Evolutionary conservation across 2,888 invertebrate genomes (phyloP).

Genomic region (Lathronympha strigana): DNA sequence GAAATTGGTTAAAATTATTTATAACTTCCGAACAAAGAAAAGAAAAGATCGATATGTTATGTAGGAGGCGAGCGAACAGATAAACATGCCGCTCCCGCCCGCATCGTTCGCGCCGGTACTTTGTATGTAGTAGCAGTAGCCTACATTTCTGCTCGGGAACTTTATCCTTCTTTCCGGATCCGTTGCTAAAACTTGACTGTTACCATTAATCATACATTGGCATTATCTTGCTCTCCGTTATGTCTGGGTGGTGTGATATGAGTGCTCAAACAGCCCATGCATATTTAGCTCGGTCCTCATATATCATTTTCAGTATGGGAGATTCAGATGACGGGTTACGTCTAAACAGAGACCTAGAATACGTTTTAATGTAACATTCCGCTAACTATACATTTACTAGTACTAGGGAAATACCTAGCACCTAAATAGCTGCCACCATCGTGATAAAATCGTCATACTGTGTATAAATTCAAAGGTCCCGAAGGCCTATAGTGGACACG

Average conservation of each 20-base stretch:
- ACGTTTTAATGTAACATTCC: not conserved
- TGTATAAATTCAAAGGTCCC: no score
- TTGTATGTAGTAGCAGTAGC: slow-evolving; percentile 66
- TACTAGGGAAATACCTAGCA: no score
- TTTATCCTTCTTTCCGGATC: slow-evolving; percentile 57
- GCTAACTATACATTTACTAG: not conserved
- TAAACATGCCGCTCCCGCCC: slow-evolving; percentile 55
- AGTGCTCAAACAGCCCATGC: slow-evolving; percentile 52
- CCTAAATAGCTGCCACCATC: no score
- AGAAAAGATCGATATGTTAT: slow-evolving; percentile 22
- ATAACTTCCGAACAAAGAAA: slow-evolving; percentile 37
- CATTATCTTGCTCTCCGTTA: slow-evolving; percentile 62
- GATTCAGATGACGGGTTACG: slow-evolving; percentile 20
- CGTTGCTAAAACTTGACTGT: slow-evolving; percentile 58
- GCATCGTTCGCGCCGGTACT: slow-evolving; percentile 58
- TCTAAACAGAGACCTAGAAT: slow-evolving; percentile 15
- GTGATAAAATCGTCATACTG: no score
- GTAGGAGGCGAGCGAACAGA: slow-evolving; percentile 38
- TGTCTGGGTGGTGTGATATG: slow-evolving; percentile 53
- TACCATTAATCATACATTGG: slow-evolving; percentile 73
- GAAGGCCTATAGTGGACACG: no score
- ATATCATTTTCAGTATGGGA: slow-evolving; percentile 42
- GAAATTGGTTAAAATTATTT: slow-evolving; percentile 23
- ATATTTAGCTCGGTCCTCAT: slow-evolving; percentile 47
- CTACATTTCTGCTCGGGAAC: slow-evolving; percentile 57